A percentile compares a stretch with the other conserved stretches of the same genome.
Evolutionary conservation across 2,113 vertebrate species (phyloP).

Genomic region (Hippocampus barbouri): DNA sequence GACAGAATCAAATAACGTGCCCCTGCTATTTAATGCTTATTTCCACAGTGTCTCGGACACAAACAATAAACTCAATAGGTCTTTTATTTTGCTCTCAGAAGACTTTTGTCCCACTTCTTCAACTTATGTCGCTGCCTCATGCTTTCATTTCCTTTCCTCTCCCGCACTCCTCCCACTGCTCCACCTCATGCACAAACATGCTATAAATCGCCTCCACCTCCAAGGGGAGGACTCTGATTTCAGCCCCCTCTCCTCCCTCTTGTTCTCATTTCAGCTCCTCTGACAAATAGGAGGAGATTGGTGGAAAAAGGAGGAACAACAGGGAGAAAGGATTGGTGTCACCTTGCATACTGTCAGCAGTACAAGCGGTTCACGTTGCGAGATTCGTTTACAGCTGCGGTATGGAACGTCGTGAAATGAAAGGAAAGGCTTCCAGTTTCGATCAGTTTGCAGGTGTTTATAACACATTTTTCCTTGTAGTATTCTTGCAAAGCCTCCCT

Average conservation of each 20-base stretch:
- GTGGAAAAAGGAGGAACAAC: slow-evolving; percentile 31
- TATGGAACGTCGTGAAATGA: slow-evolving; percentile 14
- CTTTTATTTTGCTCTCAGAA: slow-evolving; percentile 18
- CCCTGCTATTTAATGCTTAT: not conserved
- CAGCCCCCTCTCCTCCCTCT: slow-evolving; percentile 29
- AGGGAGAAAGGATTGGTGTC: slow-evolving; percentile 35
- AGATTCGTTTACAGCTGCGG: not conserved
- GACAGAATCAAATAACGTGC: not conserved
- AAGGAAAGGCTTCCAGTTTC: not conserved
- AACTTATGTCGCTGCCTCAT: slow-evolving; percentile 32
- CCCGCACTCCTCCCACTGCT: slow-evolving; percentile 27
- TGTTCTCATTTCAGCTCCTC: slow-evolving; percentile 14
- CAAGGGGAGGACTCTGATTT: slow-evolving; percentile 47
- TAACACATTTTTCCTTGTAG: not conserved
- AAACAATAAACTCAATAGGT: slow-evolving; percentile 22
- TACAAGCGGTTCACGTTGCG: slow-evolving; percentile 28
- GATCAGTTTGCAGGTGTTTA: not conserved
- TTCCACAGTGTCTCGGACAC: not conserved
- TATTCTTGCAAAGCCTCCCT: not conserved
- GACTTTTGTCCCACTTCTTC: slow-evolving; percentile 47
- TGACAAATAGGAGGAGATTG: slow-evolving; percentile 33
- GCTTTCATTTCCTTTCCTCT: slow-evolving; percentile 15
- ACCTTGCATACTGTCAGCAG: slow-evolving; percentile 40
- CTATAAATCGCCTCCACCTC: slow-evolving; percentile 47
- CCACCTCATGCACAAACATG: slow-evolving; percentile 37